Evolutionary conservation across 2,797 vertebrate genomes (phyloP), one percentile per base, ranked within the genome.

Genomic region (Centroberyx gerrardi): DNA sequence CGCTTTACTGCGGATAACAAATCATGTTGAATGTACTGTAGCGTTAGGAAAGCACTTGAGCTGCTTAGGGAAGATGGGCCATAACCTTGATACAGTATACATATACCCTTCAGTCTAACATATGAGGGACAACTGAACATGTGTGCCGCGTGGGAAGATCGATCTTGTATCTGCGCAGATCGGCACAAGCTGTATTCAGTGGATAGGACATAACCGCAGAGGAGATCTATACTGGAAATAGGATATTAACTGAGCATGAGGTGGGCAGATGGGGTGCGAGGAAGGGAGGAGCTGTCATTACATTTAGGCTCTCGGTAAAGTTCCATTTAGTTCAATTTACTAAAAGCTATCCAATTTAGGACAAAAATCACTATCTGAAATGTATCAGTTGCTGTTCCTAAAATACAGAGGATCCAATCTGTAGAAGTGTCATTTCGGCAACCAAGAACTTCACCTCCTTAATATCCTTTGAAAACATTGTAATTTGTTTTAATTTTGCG

Each of bases 151-250:
- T 33, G 42, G 71, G 53, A 15, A 84, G 84, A 89, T 83, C 60
- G 62, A 88, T 88, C 85, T 81, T 74, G 65, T 55, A 72, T 78
- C 46, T 42, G 64, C 62, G 72, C 77, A 59, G 65, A 64, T n/a
- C n/a, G 71, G 62, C 70, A 22, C 38, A 27, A 42, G 54, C n/a
- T 27, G 36, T n/a, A 18, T 67, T 29, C 15, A 51, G 49, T 77
- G 27, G 68, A 62, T 66, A 36, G 68, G 79, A 78, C 70, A 70
- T 65, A 71, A 84, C 73, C 65, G 74, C 52, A 67, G 17, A 64
- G 38, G 31, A 59, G 49, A 42, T 75, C 65, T 62, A 33, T 61
- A 64, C 49, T 59, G 38, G 38, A 69, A 72, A 83, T 46, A 46
- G 36, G 56, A 56, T 65, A 62, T 66, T 62, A 65, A 40, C 68